phyloP scores from a whole-genome alignment of 2,113 vertebrate species.

The Mesitornis unicolor region DNA sequence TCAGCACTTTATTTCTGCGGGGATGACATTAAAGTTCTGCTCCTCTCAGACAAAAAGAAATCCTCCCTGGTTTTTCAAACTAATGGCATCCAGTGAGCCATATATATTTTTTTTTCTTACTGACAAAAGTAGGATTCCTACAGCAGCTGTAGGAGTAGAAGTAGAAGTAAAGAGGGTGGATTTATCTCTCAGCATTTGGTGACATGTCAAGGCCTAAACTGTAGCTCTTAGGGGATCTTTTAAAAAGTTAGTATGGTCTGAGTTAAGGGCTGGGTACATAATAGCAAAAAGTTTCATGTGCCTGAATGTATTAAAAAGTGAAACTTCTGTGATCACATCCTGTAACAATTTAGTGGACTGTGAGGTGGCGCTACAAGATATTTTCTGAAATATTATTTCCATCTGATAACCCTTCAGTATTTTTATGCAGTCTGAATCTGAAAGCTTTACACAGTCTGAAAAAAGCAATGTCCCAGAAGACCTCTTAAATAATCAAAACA shows the following conservation, averaged over 20 bases:
- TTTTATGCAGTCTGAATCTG: background rate
- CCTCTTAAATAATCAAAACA: background rate
- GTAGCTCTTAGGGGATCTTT: background rate
- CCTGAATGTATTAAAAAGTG: background rate
- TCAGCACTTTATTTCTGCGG: background rate
- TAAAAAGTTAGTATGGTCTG: background rate
- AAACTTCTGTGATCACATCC: background rate
- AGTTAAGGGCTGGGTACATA: background rate
- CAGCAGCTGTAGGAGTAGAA: background rate
- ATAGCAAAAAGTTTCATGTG: background rate
- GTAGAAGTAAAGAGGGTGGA: background rate
- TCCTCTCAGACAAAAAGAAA: background rate
- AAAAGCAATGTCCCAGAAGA: background rate
- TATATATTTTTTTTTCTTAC: background rate
- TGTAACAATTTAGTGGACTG: background rate
- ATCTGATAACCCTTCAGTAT: background rate
- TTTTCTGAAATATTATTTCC: background rate
- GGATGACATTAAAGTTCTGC: background rate
- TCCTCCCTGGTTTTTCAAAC: slow-evolving; percentile 1
- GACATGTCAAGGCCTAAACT: background rate
- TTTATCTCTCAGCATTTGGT: background rate
- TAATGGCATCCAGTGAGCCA: background rate
- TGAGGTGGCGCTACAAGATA: background rate
- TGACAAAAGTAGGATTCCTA: background rate
- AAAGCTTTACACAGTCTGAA: background rate